Evolutionary conservation across 1,140 invertebrate genomes (phyloP), one percentile per base, ranked within the genome.

Genomic region (Drosophila bocki): DNA sequence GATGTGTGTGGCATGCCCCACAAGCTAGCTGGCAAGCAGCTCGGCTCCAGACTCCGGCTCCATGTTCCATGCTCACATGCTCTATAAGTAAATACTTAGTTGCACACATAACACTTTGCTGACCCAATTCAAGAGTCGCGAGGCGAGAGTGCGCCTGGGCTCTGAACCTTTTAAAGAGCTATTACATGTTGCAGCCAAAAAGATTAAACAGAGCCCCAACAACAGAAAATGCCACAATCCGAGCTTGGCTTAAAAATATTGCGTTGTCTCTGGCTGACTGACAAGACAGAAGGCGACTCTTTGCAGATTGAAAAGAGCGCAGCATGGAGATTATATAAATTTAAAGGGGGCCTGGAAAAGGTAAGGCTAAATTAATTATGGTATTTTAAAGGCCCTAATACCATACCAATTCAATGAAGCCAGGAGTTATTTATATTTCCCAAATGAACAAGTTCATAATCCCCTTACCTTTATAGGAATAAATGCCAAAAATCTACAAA

Each of bases 151-250:
- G 83, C 80, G 79, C 77, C 77, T 75, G 76, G 72, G 70, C 75
- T 75, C 58, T 84, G 68, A 85, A 88, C 85, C 85, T 88, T 88
- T 88, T 88, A 90, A 88, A 90, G 85, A 85, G 85, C 85, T 90
- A 85, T 88, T 88, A 88, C 85, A 85, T 82, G 85, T 82, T 71
- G 77, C 59, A 81, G 67, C 56, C 62, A 45, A 75, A 80, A 80
- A 88, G 75, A 87, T 87, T 86, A 72, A 72, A 59, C 62, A 77
- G 75, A 41, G 39, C 48, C 22, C 53, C 71, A 59, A 71, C 37
- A 59, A 41, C 69, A 59, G 35, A 26, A 45, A 71, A 75, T 50
- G 64, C 50, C 67, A 72, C 56, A 54, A 71, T 48, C 13, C 50
- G 17, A 45, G 50, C 56, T 29, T 45, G 37, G 57, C 51, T 44